A percentile compares a stretch with the other conserved stretches of the same genome.
Conservation (phyloP, 2,888 invertebrate species). For the Pachliopta kotzebuea region DNA sequence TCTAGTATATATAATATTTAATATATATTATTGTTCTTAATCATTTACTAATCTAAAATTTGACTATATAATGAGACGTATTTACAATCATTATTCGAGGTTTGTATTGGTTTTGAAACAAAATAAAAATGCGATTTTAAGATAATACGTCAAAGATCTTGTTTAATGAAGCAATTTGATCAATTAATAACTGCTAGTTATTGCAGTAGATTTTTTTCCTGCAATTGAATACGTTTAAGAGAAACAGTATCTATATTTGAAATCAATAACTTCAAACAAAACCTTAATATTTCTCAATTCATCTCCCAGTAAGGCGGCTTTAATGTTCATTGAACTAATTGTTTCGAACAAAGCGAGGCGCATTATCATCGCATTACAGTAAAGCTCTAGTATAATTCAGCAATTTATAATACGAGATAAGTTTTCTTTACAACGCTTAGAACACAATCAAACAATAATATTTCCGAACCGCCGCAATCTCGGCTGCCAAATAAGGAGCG, state of each 20-base stretch:
- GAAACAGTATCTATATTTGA: not conserved
- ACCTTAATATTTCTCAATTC: conserved; percentile 9
- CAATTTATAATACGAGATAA: conserved; percentile 34
- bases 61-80: no score
- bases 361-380: conserved; percentile 27
- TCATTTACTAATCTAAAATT: no score
- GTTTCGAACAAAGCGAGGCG: conserved; percentile 14
- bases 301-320: not conserved
- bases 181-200: no score
- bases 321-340: conserved; percentile 20
- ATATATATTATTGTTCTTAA: no score
- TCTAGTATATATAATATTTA: no score
- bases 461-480: conserved; percentile 32
- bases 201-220: no score
- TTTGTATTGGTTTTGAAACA: no score
- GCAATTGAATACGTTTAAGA: conserved; percentile 1
- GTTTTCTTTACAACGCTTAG: conserved; percentile 35
- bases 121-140: no score
- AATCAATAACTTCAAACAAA: conserved; percentile 12
- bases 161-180: no score
- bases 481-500: conserved; percentile 24
- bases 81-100: no score
- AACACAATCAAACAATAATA: conserved; percentile 39
- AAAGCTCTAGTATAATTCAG: conserved; percentile 27
- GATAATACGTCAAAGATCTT: no score